Conservation (phyloP, 2,797 vertebrate genomes). For the Alauda arvensis region DNA sequence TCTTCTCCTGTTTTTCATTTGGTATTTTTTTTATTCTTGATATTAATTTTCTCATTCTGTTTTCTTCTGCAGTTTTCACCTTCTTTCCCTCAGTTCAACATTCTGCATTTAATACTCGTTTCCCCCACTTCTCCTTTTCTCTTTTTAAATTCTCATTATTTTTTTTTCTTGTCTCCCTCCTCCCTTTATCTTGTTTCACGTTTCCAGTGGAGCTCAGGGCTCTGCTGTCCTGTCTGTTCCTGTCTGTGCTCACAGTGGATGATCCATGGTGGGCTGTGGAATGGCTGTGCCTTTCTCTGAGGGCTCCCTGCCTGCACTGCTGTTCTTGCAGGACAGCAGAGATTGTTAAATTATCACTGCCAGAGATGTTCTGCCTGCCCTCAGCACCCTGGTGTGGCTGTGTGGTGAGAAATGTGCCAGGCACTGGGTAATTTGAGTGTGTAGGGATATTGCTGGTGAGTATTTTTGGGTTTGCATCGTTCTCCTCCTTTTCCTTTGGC, state of each 20-base stretch:
- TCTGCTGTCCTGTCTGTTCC: background rate
- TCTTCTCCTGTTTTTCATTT: background rate
- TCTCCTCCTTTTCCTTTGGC: background rate
- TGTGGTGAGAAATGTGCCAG: background rate
- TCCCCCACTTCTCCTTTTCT: background rate
- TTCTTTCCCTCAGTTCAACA: background rate
- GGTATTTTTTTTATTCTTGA: background rate
- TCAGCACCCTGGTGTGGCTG: background rate
- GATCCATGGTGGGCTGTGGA: background rate
- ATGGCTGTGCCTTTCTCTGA: background rate
- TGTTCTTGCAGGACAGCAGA: background rate
- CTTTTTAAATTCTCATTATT: background rate
- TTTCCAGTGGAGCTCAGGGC: background rate
- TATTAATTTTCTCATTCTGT: background rate
- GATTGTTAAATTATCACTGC: too few relatives aligned
- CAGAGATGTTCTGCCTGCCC: background rate
- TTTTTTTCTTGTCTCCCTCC: background rate
- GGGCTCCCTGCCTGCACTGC: background rate
- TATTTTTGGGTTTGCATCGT: background rate
- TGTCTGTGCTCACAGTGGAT: accelerated
- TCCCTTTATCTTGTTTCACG: background rate
- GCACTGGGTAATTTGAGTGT: background rate
- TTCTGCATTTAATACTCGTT: background rate
- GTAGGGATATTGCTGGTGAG: background rate
- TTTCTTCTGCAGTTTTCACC: background rate